Evolutionary conservation across 2,888 invertebrate genomes (phyloP), one percentile per base, ranked within the genome.

Genomic region (Phortica magna): DNA sequence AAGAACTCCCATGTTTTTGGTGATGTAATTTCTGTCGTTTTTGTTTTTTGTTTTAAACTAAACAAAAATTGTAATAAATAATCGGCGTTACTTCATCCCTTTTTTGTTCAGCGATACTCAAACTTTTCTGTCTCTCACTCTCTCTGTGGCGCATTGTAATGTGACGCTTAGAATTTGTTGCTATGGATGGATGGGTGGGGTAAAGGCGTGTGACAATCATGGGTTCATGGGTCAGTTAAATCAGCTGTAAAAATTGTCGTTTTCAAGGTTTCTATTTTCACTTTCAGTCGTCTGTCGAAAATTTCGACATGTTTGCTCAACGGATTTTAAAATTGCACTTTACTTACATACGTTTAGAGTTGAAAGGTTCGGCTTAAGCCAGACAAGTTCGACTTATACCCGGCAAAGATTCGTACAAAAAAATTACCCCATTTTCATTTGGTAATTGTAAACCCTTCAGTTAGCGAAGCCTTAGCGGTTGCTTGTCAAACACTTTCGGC

Each of bases 171-270:
- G 17, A n/a, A n/a, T n/a, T 1, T 4, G 5, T 31, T 31, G 31
- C 3, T 1, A 3, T 3, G 6, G 22, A 19, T 19, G 17, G 17
- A 22, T 61, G 61, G 61, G 31, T 31, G 31, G 31, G 3, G 31
- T 31, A 31, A 31, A 31, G 55, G 31, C 19, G 53, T 5, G 53
- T 71, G 53, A 55, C 70, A 71, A 71, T 71, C 53, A 71, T 55
- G n/a, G 53, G 79, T 83, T 85, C 75, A 79, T 70, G 87, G 89
- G 87, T 89, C 85, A 86, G 85, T 84, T 87, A 89, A 89, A 88
- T 88, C 86, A 87, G 81, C 79, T 83, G 84, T 84, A 80, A 89
- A 89, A 88, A 78, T 86, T 72, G 79, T 78, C 77, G 19, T 71
- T 61, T 43, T 65, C 48, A 41, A 57, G 79, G 82, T 74, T 83